A percentile compares a stretch with the other conserved stretches of the same genome.
Conservation (phyloP, 1,140 invertebrate species). For the Amyelois transitella region DNA sequence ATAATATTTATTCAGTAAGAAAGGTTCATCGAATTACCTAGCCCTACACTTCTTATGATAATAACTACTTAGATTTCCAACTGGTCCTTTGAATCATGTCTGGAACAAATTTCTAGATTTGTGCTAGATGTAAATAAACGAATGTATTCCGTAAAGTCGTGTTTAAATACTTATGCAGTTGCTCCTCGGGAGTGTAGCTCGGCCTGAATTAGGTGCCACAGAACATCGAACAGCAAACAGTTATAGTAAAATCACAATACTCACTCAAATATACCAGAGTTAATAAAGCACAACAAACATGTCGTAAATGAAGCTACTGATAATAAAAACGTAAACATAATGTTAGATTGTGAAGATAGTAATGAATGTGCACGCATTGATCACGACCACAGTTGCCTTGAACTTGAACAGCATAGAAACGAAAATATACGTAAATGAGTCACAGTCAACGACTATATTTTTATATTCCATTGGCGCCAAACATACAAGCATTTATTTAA, state of each 20-base stretch:
- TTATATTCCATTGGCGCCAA: conserved; percentile 11
- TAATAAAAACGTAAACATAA: neutral
- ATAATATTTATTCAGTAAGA: too few relatives aligned
- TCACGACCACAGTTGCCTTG: conserved; percentile 22
- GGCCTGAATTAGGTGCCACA: too few relatives aligned
- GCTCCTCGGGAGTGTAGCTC: too few relatives aligned
- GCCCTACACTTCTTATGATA: too few relatives aligned
- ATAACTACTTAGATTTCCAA: too few relatives aligned
- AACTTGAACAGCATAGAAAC: conserved; percentile 21
- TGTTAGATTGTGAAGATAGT: neutral
- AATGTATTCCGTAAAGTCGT: too few relatives aligned
- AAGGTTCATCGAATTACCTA: too few relatives aligned
- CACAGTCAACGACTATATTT: conserved; percentile 14
- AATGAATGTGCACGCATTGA: conserved; percentile 13
- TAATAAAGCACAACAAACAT: neutral
- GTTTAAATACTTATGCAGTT: too few relatives aligned
- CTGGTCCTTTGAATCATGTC: too few relatives aligned
- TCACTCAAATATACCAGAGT: neutral
- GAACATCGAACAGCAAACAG: too few relatives aligned
- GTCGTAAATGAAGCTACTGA: neutral
- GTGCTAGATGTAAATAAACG: too few relatives aligned
- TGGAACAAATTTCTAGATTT: too few relatives aligned
- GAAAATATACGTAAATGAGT: conserved; percentile 16
- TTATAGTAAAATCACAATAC: neutral
- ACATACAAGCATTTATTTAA: neutral